Base-by-base conservation (phyloP, 2,797 vertebrate genomes). In the Mionectes olivaceus region DNA sequence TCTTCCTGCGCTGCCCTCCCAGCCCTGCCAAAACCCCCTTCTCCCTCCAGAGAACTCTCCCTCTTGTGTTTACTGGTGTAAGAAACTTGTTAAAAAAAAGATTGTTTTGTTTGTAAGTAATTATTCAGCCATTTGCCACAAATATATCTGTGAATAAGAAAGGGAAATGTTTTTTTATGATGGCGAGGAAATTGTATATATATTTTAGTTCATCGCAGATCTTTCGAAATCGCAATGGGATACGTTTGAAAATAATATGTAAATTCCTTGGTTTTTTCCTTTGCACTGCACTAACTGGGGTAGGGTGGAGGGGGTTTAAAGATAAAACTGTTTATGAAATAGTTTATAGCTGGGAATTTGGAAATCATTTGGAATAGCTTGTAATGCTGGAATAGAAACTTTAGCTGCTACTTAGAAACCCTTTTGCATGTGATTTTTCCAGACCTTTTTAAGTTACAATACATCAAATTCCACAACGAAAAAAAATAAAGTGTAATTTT, bases 401-500 rank as follows among this genome's bases (percentile, higher is more conserved):
- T 94, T 84, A 95, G 97, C 98, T 95, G 95, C 97, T 98, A 97
- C 97, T 96, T 98, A 97, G 98, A 97, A 97, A 97, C 97, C 97
- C 97, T 96, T 97, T 82, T 98, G 98, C 98, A 98, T 98, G 98
- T 98, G 94, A 97, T 97, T 98, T 91, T 96, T 98, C 96, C 97
- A 97, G 97, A 94, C 97, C 57, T 79, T 98, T 98, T 97, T 97
- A 95, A 97, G 98, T 97, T 97, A 91, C 95, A 56, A 50, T 87
- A 64, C 98, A 96, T 98, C 70, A 93, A 92, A 95, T 97, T 97
- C 97, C 98, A 74, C 52, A 37, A 75, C 7, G 47, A 95, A 88
- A 43, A 43, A 43, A 94, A 97, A 97, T 92, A 97, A 98, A 98
- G 97, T 98, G 98, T 95, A 97, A 97, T 97, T 97, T 97, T 98